Evolutionary conservation across 2,888 invertebrate species (phyloP), one percentile per base, ranked within the genome.

Genomic region (Hofmannophila pseudospretella): DNA sequence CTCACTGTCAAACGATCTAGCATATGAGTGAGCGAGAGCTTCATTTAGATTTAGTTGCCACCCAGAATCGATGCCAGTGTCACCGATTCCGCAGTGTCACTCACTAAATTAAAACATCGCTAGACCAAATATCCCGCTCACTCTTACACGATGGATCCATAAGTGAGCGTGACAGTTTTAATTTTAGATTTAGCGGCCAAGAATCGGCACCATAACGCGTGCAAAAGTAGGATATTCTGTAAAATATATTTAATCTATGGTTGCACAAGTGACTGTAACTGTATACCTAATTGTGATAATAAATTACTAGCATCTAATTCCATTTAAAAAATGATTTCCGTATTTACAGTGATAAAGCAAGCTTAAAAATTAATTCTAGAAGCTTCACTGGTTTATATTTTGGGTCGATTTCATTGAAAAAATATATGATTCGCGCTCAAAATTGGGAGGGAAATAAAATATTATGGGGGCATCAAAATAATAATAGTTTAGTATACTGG

Each of bases 401-500:
- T 43, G 23, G 11, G 10, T 27, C 14, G 36, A 23, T 23, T 23
- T 38, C 4, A 14, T 34, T 37, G 32, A 29, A 36, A 28, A 36
- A 26, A 14, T 22, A 34, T 29, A 32, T 13, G 36, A 32, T 32
- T 34, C 13, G 34, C 30, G 36, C 33, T 44, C 34, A 38, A 10
- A 32, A 29, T 36, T 33, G 31, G 39, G 33, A 41, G 46, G 42
- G 42, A 34, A 45, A 51, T 29, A 9, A 26, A 44, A 42, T 25
- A 36, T 44, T 41, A 41, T 42, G 44, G 70, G 63, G 76, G 65
- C 71, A 53, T 72, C 64, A 70, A 79, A 78, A 57, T 52, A 70
- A 74, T 58, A 57, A 45, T 54, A 50, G 67, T 73, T 69, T 76
- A 78, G 70, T 70, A 62, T 80, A 82, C 72, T 86, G 85, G 85